Percentiles rank a stretch among this genome's conserved stretches.
phyloP scores from a whole-genome alignment of 1,140 invertebrate species.

The Cyclina sinensis region DNA sequence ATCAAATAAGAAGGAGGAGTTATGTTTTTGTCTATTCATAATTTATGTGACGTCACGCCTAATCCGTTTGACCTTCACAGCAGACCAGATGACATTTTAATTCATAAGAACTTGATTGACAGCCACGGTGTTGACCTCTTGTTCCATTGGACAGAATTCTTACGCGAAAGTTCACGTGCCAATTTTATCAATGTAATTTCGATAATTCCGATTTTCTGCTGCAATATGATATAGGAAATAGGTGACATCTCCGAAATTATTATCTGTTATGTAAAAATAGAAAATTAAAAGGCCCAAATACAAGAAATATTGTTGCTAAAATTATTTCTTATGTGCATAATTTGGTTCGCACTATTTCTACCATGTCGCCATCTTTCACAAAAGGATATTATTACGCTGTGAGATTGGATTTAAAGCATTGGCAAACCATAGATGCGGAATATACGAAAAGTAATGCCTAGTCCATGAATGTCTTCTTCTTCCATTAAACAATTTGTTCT shows the following conservation, averaged over 20 bases:
- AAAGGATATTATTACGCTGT: constrained; percentile 31
- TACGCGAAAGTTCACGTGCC: constrained; percentile 65
- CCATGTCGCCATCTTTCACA: constrained; percentile 59
- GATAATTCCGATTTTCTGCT: background rate
- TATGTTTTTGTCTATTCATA: constrained; percentile 47
- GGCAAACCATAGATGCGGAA: background rate
- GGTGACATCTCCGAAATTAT: background rate
- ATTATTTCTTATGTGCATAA: constrained; percentile 39
- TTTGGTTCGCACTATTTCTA: constrained; percentile 60
- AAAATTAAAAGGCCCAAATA: background rate
- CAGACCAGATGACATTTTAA: constrained; percentile 56
- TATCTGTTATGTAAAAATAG: background rate
- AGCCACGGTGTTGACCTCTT: constrained; percentile 50
- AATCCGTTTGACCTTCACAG: constrained; percentile 44
- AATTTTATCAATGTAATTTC: constrained; percentile 63
- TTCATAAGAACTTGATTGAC: constrained; percentile 68
- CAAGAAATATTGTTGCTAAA: background rate
- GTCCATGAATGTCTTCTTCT: background rate
- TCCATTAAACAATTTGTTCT: background rate
- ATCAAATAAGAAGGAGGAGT: constrained; percentile 24
- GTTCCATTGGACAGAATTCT: constrained; percentile 54
- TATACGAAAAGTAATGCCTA: background rate
- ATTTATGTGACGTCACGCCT: constrained; percentile 69
- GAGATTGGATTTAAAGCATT: background rate
- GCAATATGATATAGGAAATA: background rate